Evolutionary conservation across 2,888 invertebrate genomes (phyloP).

Genomic region (Epinotia nisella): DNA sequence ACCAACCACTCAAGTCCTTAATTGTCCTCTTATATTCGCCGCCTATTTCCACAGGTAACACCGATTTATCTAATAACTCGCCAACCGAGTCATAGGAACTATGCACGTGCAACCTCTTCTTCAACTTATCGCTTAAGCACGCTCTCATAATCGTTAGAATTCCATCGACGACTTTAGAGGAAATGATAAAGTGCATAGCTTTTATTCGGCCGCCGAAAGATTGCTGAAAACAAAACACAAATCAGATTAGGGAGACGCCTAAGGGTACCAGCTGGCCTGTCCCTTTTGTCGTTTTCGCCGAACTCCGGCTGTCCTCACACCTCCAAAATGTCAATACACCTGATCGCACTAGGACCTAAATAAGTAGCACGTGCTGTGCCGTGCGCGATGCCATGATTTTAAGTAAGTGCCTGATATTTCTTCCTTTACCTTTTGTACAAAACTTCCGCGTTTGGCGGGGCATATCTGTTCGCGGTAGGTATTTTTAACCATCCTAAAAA

Average conservation of each 20-base stretch:
- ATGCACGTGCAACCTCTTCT: constrained; percentile 44
- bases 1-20: constrained; percentile 25
- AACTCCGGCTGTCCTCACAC: no score
- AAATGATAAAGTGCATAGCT: constrained; percentile 47
- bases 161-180: constrained; percentile 48
- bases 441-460: no score
- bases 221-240: constrained; percentile 48
- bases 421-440: no score
- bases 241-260: background rate
- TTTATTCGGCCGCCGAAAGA: constrained; percentile 48
- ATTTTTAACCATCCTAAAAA: no score
- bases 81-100: constrained; percentile 42
- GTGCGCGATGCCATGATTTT: no score
- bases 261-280: no score
- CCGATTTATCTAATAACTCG: constrained; percentile 41
- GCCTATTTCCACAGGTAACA: constrained; percentile 46
- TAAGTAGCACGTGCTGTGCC: no score
- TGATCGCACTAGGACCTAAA: no score
- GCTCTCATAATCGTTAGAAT: constrained; percentile 43
- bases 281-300: no score
- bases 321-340: no score
- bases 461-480: no score
- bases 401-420: no score
- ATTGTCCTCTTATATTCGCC: constrained; percentile 37
- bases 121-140: constrained; percentile 45